Evolutionary conservation across 2,888 invertebrate genomes (phyloP).

Genomic region (Phyllotreta striolata): DNA sequence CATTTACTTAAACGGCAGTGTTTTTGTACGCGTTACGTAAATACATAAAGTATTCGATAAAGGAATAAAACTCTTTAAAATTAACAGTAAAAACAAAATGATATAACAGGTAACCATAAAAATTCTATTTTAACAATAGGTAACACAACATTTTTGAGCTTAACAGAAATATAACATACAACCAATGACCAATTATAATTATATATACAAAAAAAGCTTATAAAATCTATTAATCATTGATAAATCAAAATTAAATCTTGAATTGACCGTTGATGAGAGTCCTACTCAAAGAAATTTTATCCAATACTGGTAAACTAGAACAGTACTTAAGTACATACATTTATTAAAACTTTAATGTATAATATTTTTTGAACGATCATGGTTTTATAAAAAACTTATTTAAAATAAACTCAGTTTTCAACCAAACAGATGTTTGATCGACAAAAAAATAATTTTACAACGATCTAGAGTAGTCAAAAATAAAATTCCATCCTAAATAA

Average conservation of each 20-base stretch:
- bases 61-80: not conserved
- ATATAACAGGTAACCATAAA: conserved; percentile 1
- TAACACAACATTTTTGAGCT: conserved; percentile 8
- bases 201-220: conserved; percentile 13
- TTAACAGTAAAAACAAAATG: not conserved
- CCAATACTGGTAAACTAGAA: no score
- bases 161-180: conserved; percentile 13
- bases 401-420: not conserved
- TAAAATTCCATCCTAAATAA: conserved; percentile 13
- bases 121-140: conserved; percentile 9
- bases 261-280: not conserved
- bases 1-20: conserved; percentile 15
- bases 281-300: no score
- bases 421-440: no score
- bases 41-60: not conserved
- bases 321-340: no score
- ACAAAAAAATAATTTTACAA: no score
- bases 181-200: conserved; percentile 15
- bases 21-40: not conserved
- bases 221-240: conserved; percentile 13
- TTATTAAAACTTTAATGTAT: no score
- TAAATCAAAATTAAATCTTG: not conserved
- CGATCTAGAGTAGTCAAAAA: no score
- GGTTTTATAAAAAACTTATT: not conserved
- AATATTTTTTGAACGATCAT: no score